These are phyloP conservation scores for Phragmatobia fuliginosa DNA, from an alignment of 2,888 invertebrate species.

Conservation along the genomic window DNA sequence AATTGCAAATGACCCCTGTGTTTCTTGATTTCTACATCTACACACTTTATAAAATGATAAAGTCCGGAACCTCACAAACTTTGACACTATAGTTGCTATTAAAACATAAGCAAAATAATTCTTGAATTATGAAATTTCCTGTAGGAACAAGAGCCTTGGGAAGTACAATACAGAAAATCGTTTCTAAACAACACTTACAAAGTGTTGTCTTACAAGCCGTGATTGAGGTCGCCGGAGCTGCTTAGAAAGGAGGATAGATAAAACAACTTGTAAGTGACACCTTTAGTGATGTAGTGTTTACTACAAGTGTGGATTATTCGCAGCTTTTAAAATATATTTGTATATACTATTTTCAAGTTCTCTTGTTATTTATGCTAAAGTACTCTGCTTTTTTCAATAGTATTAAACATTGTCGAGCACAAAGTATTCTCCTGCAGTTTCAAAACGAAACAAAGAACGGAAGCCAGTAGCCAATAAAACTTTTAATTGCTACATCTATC, in stretches of 20 bases:
- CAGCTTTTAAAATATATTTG: neutral
- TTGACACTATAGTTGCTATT: neutral
- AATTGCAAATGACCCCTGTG: neutral
- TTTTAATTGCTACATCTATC: constrained; percentile 24
- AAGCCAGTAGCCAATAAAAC: constrained; percentile 17
- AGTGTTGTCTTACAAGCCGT: neutral
- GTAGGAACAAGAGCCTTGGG: neutral
- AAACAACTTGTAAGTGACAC: neutral
- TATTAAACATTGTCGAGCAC: neutral
- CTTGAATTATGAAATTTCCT: neutral
- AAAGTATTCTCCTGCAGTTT: constrained; percentile 5
- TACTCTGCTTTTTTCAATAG: neutral
- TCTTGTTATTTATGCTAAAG: neutral
- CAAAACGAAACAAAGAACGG: constrained; percentile 2
- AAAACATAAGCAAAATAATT: neutral
- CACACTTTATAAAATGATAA: neutral
- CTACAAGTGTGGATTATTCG: neutral
- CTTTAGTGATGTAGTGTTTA: neutral
- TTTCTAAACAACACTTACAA: neutral
- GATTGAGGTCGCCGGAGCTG: neutral
- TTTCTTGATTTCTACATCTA: neutral
- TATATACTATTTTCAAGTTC: neutral
- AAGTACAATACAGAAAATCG: neutral
- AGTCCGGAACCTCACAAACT: neutral
- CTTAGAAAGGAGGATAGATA: neutral